phyloP scores from a whole-genome alignment of 2,797 vertebrate genomes.

The Brachymystax lenok region DNA sequence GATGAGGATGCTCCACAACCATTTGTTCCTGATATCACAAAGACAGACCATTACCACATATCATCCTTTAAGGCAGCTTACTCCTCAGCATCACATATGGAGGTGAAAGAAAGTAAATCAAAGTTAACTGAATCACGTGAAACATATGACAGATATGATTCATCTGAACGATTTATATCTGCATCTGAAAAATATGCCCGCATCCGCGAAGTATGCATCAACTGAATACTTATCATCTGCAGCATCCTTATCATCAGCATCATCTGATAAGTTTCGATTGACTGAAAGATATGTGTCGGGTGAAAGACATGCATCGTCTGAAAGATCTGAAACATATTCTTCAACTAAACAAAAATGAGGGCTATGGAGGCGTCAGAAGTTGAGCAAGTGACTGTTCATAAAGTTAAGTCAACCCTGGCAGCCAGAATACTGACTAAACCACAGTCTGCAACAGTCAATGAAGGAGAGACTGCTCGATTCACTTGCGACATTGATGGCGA shows the following conservation, averaged over 20 bases:
- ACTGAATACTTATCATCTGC: constrained; percentile 71
- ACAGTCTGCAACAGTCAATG: constrained; percentile 85
- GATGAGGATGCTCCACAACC: constrained; percentile 85
- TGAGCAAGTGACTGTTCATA: constrained; percentile 79
- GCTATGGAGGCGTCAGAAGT: constrained; percentile 72
- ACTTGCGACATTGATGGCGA: constrained; percentile 94
- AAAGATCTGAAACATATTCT: constrained; percentile 74
- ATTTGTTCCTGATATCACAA: constrained; percentile 87
- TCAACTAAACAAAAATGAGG: constrained; percentile 73
- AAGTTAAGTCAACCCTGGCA: constrained; percentile 83
- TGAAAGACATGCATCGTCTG: constrained; percentile 77
- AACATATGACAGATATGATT: constrained; percentile 79
- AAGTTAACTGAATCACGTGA: constrained; percentile 84
- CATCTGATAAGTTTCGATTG: constrained; percentile 75
- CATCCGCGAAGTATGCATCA: constrained; percentile 65
- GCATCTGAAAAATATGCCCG: constrained; percentile 48
- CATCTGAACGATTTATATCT: constrained; percentile 66
- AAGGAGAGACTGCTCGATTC: constrained; percentile 90
- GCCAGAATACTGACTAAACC: constrained; percentile 96
- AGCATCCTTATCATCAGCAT: constrained; percentile 73
- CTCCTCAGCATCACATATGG: constrained; percentile 82
- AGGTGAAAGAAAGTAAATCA: constrained; percentile 86
- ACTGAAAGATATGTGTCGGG: constrained; percentile 72
- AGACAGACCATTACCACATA: constrained; percentile 88
- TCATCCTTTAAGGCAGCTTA: constrained; percentile 89